phyloP scores from a whole-genome alignment of 2,888 invertebrate genomes.

The Clistopyga incitator region DNA sequence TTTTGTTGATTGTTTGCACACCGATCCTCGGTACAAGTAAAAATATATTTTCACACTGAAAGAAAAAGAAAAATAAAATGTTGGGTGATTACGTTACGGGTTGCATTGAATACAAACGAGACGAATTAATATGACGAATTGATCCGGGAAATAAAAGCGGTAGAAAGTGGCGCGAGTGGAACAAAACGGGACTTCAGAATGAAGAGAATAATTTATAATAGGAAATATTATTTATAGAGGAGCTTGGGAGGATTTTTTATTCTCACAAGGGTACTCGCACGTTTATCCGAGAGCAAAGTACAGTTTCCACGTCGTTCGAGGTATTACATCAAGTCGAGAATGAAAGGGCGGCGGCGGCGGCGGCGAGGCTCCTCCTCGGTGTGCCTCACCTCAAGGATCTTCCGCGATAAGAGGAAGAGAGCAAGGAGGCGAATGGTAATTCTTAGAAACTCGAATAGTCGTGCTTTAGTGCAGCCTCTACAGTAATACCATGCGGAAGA shows the following conservation, averaged over 20 bases:
- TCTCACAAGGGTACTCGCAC: not conserved
- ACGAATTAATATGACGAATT: slow-evolving; percentile 47
- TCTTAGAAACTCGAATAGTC: slow-evolving; percentile 52
- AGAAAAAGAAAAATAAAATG: no score
- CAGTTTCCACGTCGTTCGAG: slow-evolving; percentile 22
- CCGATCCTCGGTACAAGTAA: not conserved
- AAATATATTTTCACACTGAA: slow-evolving; percentile 6
- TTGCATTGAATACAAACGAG: slow-evolving; percentile 50
- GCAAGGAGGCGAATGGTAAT: slow-evolving; percentile 37
- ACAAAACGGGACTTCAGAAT: not conserved
- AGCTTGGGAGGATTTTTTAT: slow-evolving; percentile 12
- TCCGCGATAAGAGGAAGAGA: not conserved
- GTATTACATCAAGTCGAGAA: slow-evolving; percentile 38
- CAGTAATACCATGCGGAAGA: slow-evolving; percentile 18
- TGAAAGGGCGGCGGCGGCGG: slow-evolving; percentile 17
- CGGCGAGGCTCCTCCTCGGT: not conserved
- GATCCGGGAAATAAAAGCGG: slow-evolving; percentile 11
- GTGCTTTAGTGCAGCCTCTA: slow-evolving; percentile 28
- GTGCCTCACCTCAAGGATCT: slow-evolving; percentile 4
- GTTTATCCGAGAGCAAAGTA: slow-evolving; percentile 7
- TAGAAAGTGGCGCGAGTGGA: not conserved
- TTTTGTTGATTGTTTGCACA: slow-evolving; percentile 52
- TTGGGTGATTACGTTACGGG: slow-evolving; percentile 42
- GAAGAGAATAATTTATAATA: not conserved
- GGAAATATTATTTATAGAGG: slow-evolving; percentile 14